These are phyloP conservation scores for Megaceryle torquata DNA, from an alignment of 2,113 vertebrate genomes.

Conservation along the genomic window DNA sequence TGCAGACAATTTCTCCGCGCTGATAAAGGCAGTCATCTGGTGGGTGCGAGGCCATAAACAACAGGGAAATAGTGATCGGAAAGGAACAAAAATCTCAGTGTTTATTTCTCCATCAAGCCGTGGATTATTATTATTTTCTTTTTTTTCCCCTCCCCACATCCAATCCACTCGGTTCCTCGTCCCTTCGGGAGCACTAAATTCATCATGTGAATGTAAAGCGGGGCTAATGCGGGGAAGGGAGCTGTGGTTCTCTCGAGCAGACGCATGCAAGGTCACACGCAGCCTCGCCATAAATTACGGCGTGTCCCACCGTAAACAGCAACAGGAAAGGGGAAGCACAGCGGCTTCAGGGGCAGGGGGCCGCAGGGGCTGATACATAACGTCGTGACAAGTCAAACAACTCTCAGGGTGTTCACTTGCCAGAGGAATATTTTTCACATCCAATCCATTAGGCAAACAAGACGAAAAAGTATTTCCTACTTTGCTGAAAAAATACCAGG, in stretches of 20 bases:
- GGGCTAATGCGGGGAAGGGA: slow-evolving; percentile 25
- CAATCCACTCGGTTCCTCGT: not conserved
- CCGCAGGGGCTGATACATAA: slow-evolving; percentile 46
- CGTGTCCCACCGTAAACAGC: slow-evolving; percentile 15
- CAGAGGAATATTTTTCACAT: slow-evolving; percentile 57
- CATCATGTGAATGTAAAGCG: slow-evolving; percentile 32
- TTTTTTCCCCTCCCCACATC: not conserved
- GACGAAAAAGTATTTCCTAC: slow-evolving; percentile 53
- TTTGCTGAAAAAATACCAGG: slow-evolving; percentile 27
- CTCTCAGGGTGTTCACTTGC: slow-evolving; percentile 54
- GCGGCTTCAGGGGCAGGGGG: not conserved
- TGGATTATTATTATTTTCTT: not conserved
- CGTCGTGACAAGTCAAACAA: slow-evolving; percentile 42
- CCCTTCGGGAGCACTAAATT: slow-evolving; percentile 55
- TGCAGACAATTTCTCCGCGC: not conserved
- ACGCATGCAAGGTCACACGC: slow-evolving; percentile 61
- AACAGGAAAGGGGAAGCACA: slow-evolving; percentile 38
- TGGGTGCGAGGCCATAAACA: not conserved
- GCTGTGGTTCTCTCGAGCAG: not conserved
- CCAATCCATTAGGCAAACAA: slow-evolving; percentile 56
- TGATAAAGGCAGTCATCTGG: not conserved
- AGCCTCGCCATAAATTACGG: slow-evolving; percentile 48
- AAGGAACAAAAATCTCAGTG: slow-evolving; percentile 32
- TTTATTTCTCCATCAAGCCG: slow-evolving; percentile 6
- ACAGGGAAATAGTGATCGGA: not conserved